Conservation (phyloP, 53 echinoderm and acorn worm genomes). For the Echinometra lucunter region DNA sequence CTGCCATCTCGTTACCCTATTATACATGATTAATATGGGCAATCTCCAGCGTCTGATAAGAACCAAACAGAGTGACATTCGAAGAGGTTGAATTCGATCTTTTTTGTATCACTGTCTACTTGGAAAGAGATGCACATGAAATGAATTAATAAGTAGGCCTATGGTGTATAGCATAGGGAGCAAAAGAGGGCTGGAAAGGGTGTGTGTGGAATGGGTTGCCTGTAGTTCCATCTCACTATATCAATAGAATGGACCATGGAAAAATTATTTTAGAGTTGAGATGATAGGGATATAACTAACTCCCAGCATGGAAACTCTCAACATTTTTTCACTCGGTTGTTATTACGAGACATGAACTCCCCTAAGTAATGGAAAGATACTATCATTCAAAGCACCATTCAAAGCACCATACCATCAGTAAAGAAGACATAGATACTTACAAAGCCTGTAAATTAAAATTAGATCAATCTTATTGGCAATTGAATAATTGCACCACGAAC, state of each 20-base stretch:
- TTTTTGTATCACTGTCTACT: neutral
- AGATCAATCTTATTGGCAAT: too few relatives aligned
- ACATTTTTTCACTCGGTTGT: too few relatives aligned
- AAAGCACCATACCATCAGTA: too few relatives aligned
- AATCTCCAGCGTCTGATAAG: neutral
- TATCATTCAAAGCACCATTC: too few relatives aligned
- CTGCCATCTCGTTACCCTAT: neutral
- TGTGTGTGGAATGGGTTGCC: neutral
- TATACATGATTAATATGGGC: constrained; percentile 29
- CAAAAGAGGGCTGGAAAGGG: neutral
- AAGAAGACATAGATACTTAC: too few relatives aligned
- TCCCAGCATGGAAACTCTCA: too few relatives aligned
- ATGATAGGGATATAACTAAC: too few relatives aligned
- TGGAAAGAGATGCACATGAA: neutral
- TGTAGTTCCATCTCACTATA: neutral
- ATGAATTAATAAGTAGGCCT: constrained; percentile 11
- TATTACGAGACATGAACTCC: too few relatives aligned
- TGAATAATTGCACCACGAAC: neutral
- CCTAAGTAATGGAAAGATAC: too few relatives aligned
- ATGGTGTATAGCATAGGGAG: neutral
- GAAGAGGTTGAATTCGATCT: neutral
- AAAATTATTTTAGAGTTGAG: too few relatives aligned
- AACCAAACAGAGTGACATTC: neutral
- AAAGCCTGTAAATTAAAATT: too few relatives aligned
- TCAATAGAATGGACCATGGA: neutral